These are phyloP conservation scores for Euplagia quadripunctaria DNA, from an alignment of 2,888 invertebrate genomes.

Conservation along the genomic window DNA sequence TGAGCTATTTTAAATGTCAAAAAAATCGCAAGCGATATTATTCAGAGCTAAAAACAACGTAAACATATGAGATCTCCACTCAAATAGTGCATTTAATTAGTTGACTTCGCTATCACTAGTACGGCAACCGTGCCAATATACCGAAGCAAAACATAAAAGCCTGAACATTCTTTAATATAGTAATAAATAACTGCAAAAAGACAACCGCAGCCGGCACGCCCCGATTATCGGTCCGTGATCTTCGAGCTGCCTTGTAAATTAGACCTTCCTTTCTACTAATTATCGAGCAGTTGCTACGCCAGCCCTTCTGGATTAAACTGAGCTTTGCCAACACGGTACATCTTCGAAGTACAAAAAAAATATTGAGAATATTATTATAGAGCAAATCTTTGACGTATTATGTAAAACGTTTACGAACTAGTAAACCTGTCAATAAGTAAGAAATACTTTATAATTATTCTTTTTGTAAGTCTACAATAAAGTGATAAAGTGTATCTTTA, in stretches of 20 bases:
- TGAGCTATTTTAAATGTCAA: too few relatives aligned
- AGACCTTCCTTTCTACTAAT: constrained; percentile 48
- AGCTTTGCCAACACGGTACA: constrained; percentile 1
- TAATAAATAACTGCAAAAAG: constrained; percentile 25
- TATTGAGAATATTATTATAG: not conserved
- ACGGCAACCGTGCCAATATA: not conserved
- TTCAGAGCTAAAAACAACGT: not conserved
- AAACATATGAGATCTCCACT: not conserved
- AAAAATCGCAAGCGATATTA: not conserved
- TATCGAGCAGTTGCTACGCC: constrained; percentile 45
- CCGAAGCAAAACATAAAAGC: constrained; percentile 9
- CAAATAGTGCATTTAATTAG: not conserved
- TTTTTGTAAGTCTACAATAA: too few relatives aligned
- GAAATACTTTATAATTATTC: too few relatives aligned
- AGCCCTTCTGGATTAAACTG: constrained; percentile 8
- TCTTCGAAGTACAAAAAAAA: not conserved
- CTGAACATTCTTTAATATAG: constrained; percentile 24
- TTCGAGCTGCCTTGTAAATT: constrained; percentile 40
- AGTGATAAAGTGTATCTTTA: too few relatives aligned
- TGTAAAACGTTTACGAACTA: too few relatives aligned
- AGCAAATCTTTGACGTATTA: not conserved
- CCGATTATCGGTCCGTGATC: constrained; percentile 20
- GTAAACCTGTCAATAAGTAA: too few relatives aligned
- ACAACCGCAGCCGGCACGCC: constrained; percentile 9
- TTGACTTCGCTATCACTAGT: not conserved